Base-by-base conservation (phyloP, 1,140 invertebrate genomes). In the Diorhabda sublineata region DNA sequence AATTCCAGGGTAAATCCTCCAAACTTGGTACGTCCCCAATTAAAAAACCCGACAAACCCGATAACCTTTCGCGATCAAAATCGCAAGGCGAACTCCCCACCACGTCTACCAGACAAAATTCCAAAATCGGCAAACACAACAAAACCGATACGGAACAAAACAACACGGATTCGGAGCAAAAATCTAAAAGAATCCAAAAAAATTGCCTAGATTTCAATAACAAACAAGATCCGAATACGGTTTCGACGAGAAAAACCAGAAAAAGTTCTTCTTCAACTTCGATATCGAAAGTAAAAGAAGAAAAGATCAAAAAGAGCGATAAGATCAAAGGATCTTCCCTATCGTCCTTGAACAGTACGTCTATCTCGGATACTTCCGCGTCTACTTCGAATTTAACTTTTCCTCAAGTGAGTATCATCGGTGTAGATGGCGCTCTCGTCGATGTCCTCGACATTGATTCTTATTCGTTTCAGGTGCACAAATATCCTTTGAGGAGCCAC, bases 401-500 rank as follows among this genome's bases (percentile, higher is more conserved):
- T 68, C 68, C 68, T 56, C 68, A 73, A 64, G 71, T 73, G 58
- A 73, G 66, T 73, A 64, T 7, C 8, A 9, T 43, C 9, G 6
- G n/a, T 52, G n/a, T 52, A 52, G 6, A 52, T 52, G 6, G 2
- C 47, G n/a, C n/a, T 52, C 2, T 52, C 2, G 47, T 52, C 47
- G 26, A 26, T 26, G 26, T 26, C 26, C 4, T 52, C 8, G 2
- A 52, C 47, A 8, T 52, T 52, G 8, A 6, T 52, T 52, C 8
- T 52, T 9, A 52, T 8, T 52, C n/a, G 26, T 42, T 42, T 4
- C 47, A 64, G 63, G 5, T 57, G 7, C 72, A 71, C 58, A 73
- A 73, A 57, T 74, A 74, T 56, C 68, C 70, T 6, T 44, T 74
- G 56, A 64, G 69, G 4, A 73, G 69, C 42, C 69, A 62, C 47